Percentiles rank a stretch among this genome's conserved stretches.
These are phyloP conservation scores for Tychaedon coryphoeus DNA, from an alignment of 2,113 vertebrate genomes.

Conservation along the genomic window DNA sequence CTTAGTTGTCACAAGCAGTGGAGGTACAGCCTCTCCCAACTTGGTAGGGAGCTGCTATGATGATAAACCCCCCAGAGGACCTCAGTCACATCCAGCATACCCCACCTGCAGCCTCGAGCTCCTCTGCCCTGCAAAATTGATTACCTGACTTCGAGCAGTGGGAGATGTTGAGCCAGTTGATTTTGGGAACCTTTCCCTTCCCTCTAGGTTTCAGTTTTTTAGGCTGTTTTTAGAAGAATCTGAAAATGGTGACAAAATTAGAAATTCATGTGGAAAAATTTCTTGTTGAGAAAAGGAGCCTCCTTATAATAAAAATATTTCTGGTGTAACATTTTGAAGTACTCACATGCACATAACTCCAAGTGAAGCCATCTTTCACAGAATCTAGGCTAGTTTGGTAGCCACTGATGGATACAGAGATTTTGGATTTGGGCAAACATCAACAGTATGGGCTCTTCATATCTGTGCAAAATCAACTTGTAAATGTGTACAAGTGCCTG, in stretches of 20 bases:
- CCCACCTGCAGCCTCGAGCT: not conserved
- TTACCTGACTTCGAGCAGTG: not conserved
- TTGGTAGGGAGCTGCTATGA: not conserved
- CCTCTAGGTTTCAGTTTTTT: not conserved
- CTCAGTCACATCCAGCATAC: rapidly evolving
- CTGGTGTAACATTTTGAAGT: not conserved
- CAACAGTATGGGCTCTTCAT: not conserved
- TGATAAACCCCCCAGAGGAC: not conserved
- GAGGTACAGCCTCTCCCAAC: not conserved
- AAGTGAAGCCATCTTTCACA: not conserved
- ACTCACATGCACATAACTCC: not conserved
- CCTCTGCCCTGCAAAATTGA: not conserved
- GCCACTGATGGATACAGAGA: too few relatives aligned
- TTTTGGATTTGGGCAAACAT: not conserved
- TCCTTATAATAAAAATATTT: not conserved
- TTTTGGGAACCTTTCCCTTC: not conserved
- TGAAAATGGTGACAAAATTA: not conserved
- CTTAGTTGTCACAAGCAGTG: too few relatives aligned
- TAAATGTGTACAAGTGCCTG: not conserved
- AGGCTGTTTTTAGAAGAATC: not conserved
- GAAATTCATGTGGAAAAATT: not conserved
- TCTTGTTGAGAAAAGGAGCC: not conserved
- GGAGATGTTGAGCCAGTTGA: not conserved
- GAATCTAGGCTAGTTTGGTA: not conserved
- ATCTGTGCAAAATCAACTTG: not conserved